phyloP scores from a whole-genome alignment of 2,113 vertebrate species.

The Channa maculata region DNA sequence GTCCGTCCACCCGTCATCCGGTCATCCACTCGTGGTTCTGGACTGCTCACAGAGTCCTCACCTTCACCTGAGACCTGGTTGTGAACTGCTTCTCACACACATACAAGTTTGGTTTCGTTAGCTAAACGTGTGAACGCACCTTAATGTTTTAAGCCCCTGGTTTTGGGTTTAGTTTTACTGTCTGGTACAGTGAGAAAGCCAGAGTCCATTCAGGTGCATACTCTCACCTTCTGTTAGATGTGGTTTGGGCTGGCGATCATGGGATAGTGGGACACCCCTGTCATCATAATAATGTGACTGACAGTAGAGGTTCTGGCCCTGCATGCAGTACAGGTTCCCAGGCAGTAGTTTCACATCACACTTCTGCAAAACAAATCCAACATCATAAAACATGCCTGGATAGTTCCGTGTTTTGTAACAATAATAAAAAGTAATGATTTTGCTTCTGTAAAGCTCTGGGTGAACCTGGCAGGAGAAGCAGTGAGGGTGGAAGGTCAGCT shows the following conservation, averaged over 20 bases:
- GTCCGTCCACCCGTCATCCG: constrained; percentile 25
- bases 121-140: not conserved
- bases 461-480: constrained; percentile 82
- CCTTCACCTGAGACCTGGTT: constrained; percentile 60
- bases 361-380: constrained; percentile 60
- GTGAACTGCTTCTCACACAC: not conserved
- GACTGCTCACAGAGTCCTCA: constrained; percentile 79
- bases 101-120: not conserved
- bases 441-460: not conserved
- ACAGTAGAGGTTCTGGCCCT: constrained; percentile 75
- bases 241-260: not conserved
- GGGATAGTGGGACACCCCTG: not conserved
- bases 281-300: constrained; percentile 67
- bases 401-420: not conserved
- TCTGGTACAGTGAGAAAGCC: too few relatives aligned
- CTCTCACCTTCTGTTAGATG: constrained; percentile 47
- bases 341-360: constrained; percentile 73
- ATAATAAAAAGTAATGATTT: not conserved
- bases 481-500: constrained; percentile 78
- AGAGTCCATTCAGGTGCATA: too few relatives aligned
- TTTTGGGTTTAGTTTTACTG: not conserved
- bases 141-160: not conserved
- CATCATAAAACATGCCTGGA: not conserved
- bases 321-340: constrained; percentile 76
- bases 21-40: constrained; percentile 69